Percentiles rank a stretch among this genome's conserved stretches.
Evolutionary conservation across 2,797 vertebrate species (phyloP).

Genomic region (Atherinosoma microstoma): DNA sequence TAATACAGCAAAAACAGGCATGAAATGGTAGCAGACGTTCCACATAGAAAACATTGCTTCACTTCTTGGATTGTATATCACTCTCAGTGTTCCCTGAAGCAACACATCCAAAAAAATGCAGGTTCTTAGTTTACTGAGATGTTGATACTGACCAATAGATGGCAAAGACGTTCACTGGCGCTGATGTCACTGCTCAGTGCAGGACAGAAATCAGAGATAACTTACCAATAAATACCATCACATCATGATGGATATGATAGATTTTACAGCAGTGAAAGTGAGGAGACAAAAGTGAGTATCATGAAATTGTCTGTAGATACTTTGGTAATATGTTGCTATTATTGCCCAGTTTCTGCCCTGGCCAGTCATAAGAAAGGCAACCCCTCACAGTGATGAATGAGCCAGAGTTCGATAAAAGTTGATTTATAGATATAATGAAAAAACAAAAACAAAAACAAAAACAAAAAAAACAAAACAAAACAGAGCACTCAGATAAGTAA

Average conservation of each 20-base stretch:
- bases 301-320: conserved; percentile 28
- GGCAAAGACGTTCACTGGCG: not conserved
- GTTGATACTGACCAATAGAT: not conserved
- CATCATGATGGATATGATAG: too few species aligned
- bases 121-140: not conserved
- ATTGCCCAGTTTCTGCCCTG: conserved; percentile 30
- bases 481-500: conserved; percentile 5
- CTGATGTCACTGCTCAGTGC: not conserved
- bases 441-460: not conserved
- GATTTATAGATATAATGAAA: conserved; percentile 11
- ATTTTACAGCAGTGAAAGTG: not conserved
- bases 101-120: not conserved
- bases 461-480: not conserved
- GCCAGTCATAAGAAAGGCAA: conserved; percentile 8
- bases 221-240: too few species aligned
- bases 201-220: not conserved
- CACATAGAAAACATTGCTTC: not conserved
- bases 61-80: not conserved
- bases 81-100: not conserved
- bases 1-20: not conserved
- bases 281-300: conserved; percentile 3
- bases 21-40: not conserved
- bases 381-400: conserved; percentile 31
- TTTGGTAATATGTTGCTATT: conserved; percentile 37
- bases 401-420: conserved; percentile 16